Base-by-base conservation (phyloP, 2,888 invertebrate genomes). In the Caenorhabditis sp. region DNA sequence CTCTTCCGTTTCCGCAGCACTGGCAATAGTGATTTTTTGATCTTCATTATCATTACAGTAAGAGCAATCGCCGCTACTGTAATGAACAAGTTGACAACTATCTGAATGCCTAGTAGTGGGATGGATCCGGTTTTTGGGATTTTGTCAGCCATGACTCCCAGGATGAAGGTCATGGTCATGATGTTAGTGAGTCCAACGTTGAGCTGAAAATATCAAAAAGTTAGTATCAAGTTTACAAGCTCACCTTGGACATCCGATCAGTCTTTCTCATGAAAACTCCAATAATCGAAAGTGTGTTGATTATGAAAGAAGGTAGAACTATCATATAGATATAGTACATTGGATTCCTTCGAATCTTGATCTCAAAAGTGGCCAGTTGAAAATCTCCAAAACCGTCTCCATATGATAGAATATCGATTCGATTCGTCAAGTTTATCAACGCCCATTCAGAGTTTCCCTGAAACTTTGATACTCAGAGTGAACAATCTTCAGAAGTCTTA, bases 301-400 rank as follows among this genome's bases (percentile, higher is more conserved):
- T 79, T 12, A 79, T 59, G 14, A 79, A 70, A 0, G 47, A 47
- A 19, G 47, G 47, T n/a, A 47, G 47, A 0, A 47, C 47, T 19
- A 47, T 47, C 47, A 47, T 70, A 51, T 79, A 79, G 22, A 79
- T 59, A 54, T 79, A 79, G n/a, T 70, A 79, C n/a, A 63, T 26
- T 1, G 79, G 79, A n/a, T 79, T 79, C 26, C 79, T 35, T 56
- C 63, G n/a, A 14, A 76, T 76, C 14, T 28, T 38, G 19, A 76
- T 76, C 16, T 76, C 66, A 56, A 76, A 58, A 19, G 47, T 41
- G 2, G 26, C 38, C 19, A 64, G 4, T 26, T 38, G 38, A 22
- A 44, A 38, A 64, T 64, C 26, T 8, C 22, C 41, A 19, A 44
- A 47, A 47, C 47, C 19, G 19, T 47, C 47, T 7, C n/a, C 28